Base-by-base conservation (phyloP, 2,888 invertebrate species). In the Apamea crenata region DNA sequence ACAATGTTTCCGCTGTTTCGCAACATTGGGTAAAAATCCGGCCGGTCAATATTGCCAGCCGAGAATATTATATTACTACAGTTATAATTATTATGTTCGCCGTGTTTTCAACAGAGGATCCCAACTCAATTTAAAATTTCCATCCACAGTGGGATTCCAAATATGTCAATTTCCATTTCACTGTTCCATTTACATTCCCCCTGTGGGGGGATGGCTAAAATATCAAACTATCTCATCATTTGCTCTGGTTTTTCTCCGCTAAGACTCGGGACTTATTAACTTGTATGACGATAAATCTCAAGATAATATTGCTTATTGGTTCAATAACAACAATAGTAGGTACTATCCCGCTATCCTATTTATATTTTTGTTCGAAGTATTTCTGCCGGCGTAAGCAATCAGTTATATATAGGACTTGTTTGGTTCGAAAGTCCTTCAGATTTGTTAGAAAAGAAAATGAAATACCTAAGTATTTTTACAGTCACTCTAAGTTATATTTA, bases 41-140 rank as follows among this genome's bases (percentile, higher is more conserved):
- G 21, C 61, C 10, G 68, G 59, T 44, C 29, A 47, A 72, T 72
- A 59, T 72, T 77, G 61, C 47, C 59, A 50, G 40, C 65, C 29
- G 77, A 74, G 80, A 79, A 86, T 78, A 83, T 86, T 81, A 81
- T 81, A 82, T 77, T 76, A 78, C 76, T 56, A 75, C 74, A 68
- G 67, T 84, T 82, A 78, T 82, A 84, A 86, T 81, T 83, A 88
- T 83, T 76, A 79, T 84, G 78, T 77, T 84, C 70, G 25, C 61
- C 44, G 72, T 80, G 80, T 82, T 88, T 82, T 80, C 78, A 81
- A 65, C 80, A 47, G 70, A 87, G 83, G 78, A 85, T 80, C 70
- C 79, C 72, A 85, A 88, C 87, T 83, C 84, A 88, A 90, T 88
- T 90, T 87, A 85, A 89, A 89, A 89, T 88, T 88, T 88, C 66